A percentile compares a stretch with the other conserved stretches of the same genome.
These are phyloP conservation scores for Lochmaea capreae DNA, from an alignment of 2,888 invertebrate genomes.

Conservation along the genomic window DNA sequence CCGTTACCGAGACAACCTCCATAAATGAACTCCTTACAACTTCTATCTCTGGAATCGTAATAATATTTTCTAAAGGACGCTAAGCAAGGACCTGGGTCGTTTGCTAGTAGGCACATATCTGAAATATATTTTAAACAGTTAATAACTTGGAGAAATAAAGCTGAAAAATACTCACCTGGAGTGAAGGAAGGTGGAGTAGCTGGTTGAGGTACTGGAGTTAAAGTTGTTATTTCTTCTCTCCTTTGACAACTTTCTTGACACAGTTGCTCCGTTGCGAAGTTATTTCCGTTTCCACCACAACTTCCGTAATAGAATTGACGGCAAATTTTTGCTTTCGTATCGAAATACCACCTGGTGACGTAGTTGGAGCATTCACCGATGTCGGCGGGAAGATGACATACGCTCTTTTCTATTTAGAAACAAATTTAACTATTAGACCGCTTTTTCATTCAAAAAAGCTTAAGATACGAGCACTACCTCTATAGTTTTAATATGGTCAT, in stretches of 20 bases:
- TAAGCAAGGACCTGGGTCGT: slow-evolving; percentile 77
- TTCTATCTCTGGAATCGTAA: slow-evolving; percentile 78
- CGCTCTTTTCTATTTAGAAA: slow-evolving; percentile 65
- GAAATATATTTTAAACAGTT: slow-evolving; percentile 39
- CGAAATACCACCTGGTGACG: slow-evolving; percentile 84
- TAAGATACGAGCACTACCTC: neutral
- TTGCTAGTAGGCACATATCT: slow-evolving; percentile 78
- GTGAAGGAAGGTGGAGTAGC: slow-evolving; percentile 43
- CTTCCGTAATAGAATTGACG: slow-evolving; percentile 89
- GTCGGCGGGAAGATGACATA: slow-evolving; percentile 81
- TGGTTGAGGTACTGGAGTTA: slow-evolving; percentile 31
- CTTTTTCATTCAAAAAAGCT: neutral
- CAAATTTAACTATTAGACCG: neutral
- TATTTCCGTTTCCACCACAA: slow-evolving; percentile 92
- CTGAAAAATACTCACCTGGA: slow-evolving; percentile 47
- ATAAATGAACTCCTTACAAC: slow-evolving; percentile 83
- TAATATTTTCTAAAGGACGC: slow-evolving; percentile 72
- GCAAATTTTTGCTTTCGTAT: slow-evolving; percentile 80
- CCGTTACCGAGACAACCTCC: slow-evolving; percentile 86
- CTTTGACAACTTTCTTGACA: slow-evolving; percentile 76
- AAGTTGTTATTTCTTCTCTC: slow-evolving; percentile 46
- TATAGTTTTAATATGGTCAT: no score
- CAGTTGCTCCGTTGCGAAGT: slow-evolving; percentile 77
- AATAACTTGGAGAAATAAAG: neutral
- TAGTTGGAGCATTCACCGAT: slow-evolving; percentile 84